Percentiles rank a stretch among this genome's conserved stretches.
Evolutionary conservation across 2,113 vertebrate genomes (phyloP).

Genomic region (Triplophysa siluroides): DNA sequence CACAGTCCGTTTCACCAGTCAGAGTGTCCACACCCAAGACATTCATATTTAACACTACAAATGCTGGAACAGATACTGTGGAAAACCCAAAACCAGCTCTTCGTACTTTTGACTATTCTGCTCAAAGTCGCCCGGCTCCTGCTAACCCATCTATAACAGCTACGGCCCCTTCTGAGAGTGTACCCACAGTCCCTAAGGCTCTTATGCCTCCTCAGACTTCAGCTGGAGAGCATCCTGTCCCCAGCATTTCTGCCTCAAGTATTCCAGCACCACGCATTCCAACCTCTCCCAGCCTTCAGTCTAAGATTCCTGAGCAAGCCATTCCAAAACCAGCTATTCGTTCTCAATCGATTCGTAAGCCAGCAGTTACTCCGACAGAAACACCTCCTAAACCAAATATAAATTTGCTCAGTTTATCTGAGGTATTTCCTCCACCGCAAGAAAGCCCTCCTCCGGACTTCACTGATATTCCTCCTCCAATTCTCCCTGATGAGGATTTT

Average conservation of each 20-base stretch:
- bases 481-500: slow-evolving; percentile 46
- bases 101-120: slow-evolving; percentile 32
- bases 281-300: slow-evolving; percentile 29
- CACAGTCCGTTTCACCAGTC: background rate
- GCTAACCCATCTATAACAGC: slow-evolving; percentile 2
- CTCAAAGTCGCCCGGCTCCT: background rate
- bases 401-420: slow-evolving; percentile 30
- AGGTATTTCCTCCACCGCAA: slow-evolving; percentile 30
- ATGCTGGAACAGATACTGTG: background rate
- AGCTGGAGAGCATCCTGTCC: slow-evolving; percentile 21
- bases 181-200: slow-evolving; percentile 2
- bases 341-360: background rate
- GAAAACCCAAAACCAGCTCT: background rate
- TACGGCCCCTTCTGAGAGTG: slow-evolving; percentile 35
- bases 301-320: slow-evolving; percentile 22
- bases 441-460: slow-evolving; percentile 29
- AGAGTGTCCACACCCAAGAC: slow-evolving; percentile 50
- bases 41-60: slow-evolving; percentile 53
- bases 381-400: slow-evolving; percentile 16
- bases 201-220: background rate
- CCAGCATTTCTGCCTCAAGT: slow-evolving; percentile 17
- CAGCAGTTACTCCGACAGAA: background rate
- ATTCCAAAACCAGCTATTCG: slow-evolving; percentile 12
- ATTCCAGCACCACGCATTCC: slow-evolving; percentile 28
- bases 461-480: slow-evolving; percentile 44